Conservation (phyloP, 1,140 invertebrate species). For the Aphelinus atriplicis region DNA sequence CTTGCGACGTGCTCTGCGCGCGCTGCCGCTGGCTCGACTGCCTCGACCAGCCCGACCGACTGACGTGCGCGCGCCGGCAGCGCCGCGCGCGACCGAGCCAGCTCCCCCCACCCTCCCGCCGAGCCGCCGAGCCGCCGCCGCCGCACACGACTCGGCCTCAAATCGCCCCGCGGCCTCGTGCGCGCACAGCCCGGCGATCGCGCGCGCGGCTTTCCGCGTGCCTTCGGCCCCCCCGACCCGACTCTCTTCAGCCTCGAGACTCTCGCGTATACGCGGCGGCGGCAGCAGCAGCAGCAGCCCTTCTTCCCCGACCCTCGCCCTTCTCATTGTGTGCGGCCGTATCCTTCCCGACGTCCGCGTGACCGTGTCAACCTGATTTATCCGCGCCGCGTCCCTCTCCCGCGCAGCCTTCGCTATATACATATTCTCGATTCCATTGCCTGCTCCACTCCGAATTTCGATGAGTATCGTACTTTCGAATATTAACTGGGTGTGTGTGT, state of each 20-base stretch:
- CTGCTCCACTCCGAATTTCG: too few species aligned
- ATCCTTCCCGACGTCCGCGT: too few species aligned
- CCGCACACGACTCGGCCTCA: conserved; percentile 8
- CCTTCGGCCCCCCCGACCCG: conserved; percentile 34
- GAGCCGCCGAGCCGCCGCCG: too few species aligned
- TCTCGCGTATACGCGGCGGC: background rate
- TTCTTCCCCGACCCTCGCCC: too few species aligned
- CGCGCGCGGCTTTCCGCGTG: conserved; percentile 45
- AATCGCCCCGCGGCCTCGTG: conserved; percentile 39
- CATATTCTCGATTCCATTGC: too few species aligned
- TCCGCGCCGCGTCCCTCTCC: background rate
- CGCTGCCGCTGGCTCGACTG: conserved; percentile 30
- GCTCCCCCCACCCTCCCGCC: conserved; percentile 1
- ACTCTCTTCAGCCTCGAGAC: background rate
- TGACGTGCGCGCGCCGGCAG: conserved; percentile 11
- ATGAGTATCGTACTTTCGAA: too few species aligned
- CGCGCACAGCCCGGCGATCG: conserved; percentile 19
- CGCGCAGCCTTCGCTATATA: background rate
- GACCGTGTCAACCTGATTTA: too few species aligned
- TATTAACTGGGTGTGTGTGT: too few species aligned
- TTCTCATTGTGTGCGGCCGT: too few species aligned
- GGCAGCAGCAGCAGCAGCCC: background rate
- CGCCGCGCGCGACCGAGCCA: background rate
- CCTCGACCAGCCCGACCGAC: background rate
- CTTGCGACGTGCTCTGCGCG: background rate